phyloP scores from a whole-genome alignment of 2,797 vertebrate genomes.

The Lagodon rhomboides region DNA sequence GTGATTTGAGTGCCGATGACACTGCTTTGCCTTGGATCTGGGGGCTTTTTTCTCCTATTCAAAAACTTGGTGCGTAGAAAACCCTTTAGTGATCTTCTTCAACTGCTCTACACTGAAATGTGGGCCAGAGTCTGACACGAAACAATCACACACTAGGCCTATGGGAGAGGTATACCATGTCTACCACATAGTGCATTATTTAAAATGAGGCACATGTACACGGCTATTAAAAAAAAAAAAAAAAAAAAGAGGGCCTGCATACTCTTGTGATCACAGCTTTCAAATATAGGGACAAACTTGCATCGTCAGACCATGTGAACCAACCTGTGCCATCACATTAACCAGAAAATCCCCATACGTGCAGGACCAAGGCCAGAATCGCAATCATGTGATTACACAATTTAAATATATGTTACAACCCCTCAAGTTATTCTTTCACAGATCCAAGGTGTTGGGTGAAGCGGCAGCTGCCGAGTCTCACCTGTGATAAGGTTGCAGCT shows the following conservation, averaged over 20 bases:
- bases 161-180: neutral
- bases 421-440: neutral
- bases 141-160: neutral
- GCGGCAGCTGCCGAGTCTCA: conserved; percentile 53
- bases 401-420: neutral
- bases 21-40: too few relatives aligned
- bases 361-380: too few relatives aligned
- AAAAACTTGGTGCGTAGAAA: too few relatives aligned
- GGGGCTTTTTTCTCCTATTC: too few relatives aligned
- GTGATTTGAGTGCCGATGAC: too few relatives aligned
- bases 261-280: neutral
- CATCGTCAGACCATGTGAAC: too few relatives aligned
- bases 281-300: neutral
- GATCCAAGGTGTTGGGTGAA: neutral
- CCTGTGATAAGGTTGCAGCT: conserved; percentile 97
- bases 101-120: neutral
- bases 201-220: neutral
- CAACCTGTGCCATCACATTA: neutral
- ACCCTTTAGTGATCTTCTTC: too few relatives aligned
- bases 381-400: neutral
- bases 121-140: neutral
- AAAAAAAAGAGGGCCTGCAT: neutral
- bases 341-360: neutral
- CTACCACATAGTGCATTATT: neutral
- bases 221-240: neutral